A percentile compares a stretch with the other conserved stretches of the same genome.
These are phyloP conservation scores for Piliocolobus tephrosceles DNA, from an alignment of 2,113 vertebrate genomes.

Conservation along the genomic window DNA sequence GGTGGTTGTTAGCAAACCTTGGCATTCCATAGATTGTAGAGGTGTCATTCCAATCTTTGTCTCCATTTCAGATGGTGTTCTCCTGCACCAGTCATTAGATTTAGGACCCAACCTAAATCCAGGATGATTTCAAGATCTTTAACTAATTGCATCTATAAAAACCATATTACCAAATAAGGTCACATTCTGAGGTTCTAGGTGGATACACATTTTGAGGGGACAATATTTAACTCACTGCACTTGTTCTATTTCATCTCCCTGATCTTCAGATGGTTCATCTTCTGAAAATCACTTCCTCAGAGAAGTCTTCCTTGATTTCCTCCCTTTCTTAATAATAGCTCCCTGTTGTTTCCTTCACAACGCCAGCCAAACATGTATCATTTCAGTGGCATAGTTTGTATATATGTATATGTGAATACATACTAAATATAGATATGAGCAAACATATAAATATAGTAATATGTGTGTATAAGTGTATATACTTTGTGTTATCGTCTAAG, in stretches of 20 bases:
- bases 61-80: not conserved
- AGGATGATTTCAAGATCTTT: not conserved
- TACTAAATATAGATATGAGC: not conserved
- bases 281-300: not conserved
- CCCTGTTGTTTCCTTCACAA: not conserved
- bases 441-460: not conserved
- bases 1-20: not conserved
- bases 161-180: not conserved
- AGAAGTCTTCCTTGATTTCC: not conserved
- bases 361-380: not conserved
- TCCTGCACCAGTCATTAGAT: not conserved
- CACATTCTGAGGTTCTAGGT: not conserved
- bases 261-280: not conserved
- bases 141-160: not conserved
- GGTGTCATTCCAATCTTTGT: not conserved
- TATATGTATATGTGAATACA: not conserved
- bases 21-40: not conserved
- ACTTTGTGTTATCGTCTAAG: not conserved
- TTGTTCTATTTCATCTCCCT: not conserved
- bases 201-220: not conserved
- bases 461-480: rapidly evolving
- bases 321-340: not conserved
- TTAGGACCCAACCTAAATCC: not conserved
- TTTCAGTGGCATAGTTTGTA: not conserved
- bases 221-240: not conserved